phyloP scores from a whole-genome alignment of 2,113 vertebrate species.

The Channa maculata region DNA sequence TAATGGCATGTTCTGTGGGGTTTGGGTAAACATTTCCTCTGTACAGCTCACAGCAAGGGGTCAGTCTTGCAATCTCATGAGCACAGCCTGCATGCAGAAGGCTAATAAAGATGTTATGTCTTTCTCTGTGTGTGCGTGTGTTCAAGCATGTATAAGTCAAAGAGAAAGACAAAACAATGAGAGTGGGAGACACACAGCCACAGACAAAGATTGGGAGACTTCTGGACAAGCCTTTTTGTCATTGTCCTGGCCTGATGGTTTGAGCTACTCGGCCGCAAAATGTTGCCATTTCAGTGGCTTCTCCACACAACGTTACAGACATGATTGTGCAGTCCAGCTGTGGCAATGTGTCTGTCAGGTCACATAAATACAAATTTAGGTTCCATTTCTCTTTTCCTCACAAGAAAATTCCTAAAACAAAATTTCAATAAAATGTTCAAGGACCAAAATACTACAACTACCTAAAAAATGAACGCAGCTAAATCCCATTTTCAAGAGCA shows the following conservation, averaged over 20 bases:
- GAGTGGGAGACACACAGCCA: conserved; percentile 37
- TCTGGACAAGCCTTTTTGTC: conserved; percentile 72
- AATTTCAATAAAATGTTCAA: conserved; percentile 1
- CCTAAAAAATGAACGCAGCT: background rate
- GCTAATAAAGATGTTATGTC: conserved; percentile 76
- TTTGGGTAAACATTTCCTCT: conserved; percentile 77
- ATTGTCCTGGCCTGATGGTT: conserved; percentile 67
- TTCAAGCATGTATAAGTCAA: conserved; percentile 25
- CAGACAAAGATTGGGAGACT: conserved; percentile 50
- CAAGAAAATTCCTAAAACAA: conserved; percentile 18
- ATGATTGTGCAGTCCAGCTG: conserved; percentile 51
- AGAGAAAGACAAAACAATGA: conserved; percentile 16
- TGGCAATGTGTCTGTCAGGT: conserved; percentile 55
- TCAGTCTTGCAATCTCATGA: conserved; percentile 77
- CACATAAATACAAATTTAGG: conserved; percentile 54
- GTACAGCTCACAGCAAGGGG: conserved; percentile 75
- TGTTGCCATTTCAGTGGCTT: conserved; percentile 55
- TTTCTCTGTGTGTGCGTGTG: conserved; percentile 32
- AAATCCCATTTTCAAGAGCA: conserved; percentile 10
- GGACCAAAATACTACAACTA: conserved; percentile 9
- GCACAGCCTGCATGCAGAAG: conserved; percentile 68
- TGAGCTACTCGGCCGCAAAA: conserved; percentile 64
- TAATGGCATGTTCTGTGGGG: conserved; percentile 76
- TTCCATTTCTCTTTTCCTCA: conserved; percentile 23
- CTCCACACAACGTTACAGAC: conserved; percentile 34